These are phyloP conservation scores for Leptoclinus maculatus DNA, from an alignment of 2,797 vertebrate species.

Conservation along the genomic window DNA sequence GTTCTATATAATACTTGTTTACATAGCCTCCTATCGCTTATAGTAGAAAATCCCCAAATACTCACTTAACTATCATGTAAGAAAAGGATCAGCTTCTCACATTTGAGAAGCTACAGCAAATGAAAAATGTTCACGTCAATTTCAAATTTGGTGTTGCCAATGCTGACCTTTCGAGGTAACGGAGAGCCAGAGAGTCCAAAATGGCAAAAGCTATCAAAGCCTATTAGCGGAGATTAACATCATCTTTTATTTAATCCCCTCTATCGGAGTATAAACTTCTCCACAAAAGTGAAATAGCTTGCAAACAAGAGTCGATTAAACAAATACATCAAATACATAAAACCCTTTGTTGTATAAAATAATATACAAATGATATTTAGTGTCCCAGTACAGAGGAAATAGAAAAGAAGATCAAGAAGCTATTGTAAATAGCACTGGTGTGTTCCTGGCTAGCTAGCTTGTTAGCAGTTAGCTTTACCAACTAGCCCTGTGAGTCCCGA, in stretches of 20 bases:
- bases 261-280: background rate
- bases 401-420: background rate
- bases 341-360: background rate
- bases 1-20: conserved; percentile 21
- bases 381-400: background rate
- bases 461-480: background rate
- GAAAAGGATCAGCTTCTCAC: background rate
- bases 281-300: background rate
- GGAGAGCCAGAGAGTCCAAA: background rate
- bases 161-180: background rate
- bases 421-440: no score
- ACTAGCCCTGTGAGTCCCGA: background rate
- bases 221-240: background rate
- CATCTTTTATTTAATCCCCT: background rate
- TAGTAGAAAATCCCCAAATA: background rate
- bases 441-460: background rate
- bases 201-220: no score
- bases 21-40: conserved; percentile 11
- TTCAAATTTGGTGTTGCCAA: background rate
- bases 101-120: background rate
- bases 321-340: background rate
- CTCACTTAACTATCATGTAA: background rate
- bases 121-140: background rate
- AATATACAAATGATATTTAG: background rate
- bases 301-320: background rate